Evolutionary conservation across 1,140 invertebrate species (phyloP).

Genomic region (Pararge aegeria): DNA sequence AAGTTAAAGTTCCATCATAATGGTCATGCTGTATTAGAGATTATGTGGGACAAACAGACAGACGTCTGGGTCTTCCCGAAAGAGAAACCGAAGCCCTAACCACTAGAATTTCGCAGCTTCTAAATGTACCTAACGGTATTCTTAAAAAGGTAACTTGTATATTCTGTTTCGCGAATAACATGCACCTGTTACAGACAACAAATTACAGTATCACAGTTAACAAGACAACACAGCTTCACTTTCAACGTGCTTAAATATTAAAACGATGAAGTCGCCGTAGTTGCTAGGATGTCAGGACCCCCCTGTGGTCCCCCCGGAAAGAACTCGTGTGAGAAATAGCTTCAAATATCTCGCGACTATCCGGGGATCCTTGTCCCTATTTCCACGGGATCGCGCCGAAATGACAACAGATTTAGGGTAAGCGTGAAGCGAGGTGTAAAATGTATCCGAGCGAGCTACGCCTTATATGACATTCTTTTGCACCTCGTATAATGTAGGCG

Average conservation of each 20-base stretch:
- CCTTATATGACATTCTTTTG: conserved; percentile 75
- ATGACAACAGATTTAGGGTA: conserved; percentile 77
- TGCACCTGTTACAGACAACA: conserved; percentile 5
- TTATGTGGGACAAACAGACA: no score
- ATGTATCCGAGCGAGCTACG: conserved; percentile 66
- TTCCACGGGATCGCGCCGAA: conserved; percentile 66
- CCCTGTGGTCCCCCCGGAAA: not conserved
- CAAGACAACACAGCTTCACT: conserved; percentile 62
- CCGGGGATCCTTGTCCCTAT: conserved; percentile 67
- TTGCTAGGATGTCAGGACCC: conserved; percentile 26
- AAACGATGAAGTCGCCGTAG: conserved; percentile 45
- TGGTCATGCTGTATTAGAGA: no score
- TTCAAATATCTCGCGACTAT: conserved; percentile 67
- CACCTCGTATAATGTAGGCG: conserved; percentile 64
- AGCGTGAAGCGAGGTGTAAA: conserved; percentile 75
- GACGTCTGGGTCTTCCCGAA: no score
- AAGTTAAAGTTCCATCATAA: no score
- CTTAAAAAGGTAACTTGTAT: no score
- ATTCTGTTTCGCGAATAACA: not conserved
- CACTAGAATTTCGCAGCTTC: no score
- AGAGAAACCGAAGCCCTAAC: no score
- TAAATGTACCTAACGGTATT: no score
- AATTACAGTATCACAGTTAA: conserved; percentile 29
- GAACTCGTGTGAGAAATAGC: conserved; percentile 67
- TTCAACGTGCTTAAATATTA: conserved; percentile 68